Evolutionary conservation across 2,797 vertebrate species (phyloP), one percentile per base, ranked within the genome.

Genomic region (Emydoidea blandingii): DNA sequence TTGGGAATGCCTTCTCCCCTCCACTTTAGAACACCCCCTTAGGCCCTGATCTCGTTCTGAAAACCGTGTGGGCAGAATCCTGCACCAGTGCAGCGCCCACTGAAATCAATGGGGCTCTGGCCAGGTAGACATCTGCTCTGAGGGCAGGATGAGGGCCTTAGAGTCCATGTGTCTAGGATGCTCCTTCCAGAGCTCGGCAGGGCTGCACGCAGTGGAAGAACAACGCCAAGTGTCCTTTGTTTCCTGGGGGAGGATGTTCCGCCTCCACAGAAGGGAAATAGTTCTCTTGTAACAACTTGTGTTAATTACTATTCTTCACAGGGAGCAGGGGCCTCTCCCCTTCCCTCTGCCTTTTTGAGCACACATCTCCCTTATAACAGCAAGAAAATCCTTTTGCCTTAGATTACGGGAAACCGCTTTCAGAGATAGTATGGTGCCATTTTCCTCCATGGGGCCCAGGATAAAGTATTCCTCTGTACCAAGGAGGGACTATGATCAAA

Each of bases 361-460:
- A 2, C 47, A 31, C 16, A 3, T 12, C 37, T 52, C 47, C 29
- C 29, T 79, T 18, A 52, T 12, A 2, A 86, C 41, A 0, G 5
- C 62, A 78, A 79, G 74, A 76, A 86, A 90, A 87, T 92, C 2
- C 21, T 74, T 19, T 92, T 86, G 83, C 79, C 92, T 94, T 91
- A 94, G 94, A 90, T 95, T 91, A 94, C 9, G 12, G 88, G n/a
- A 18, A 31, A 12, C 52, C 15, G 29, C 89, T 88, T 96, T 96
- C 97, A 96, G 96, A 96, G 97, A 97, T 94, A 97, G 93, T 82
- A 93, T 37, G 92, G 87, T 92, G 95, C 86, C 92, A 93, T 93
- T 95, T 96, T 95, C 91, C 94, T 74, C 50, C 95, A 84, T 4
- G 29, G 95, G 91, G 91, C 81, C 92, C 89, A 23, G 86, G 95